Conservation (phyloP, 2,888 invertebrate species). For the Achlya flavicornis region DNA sequence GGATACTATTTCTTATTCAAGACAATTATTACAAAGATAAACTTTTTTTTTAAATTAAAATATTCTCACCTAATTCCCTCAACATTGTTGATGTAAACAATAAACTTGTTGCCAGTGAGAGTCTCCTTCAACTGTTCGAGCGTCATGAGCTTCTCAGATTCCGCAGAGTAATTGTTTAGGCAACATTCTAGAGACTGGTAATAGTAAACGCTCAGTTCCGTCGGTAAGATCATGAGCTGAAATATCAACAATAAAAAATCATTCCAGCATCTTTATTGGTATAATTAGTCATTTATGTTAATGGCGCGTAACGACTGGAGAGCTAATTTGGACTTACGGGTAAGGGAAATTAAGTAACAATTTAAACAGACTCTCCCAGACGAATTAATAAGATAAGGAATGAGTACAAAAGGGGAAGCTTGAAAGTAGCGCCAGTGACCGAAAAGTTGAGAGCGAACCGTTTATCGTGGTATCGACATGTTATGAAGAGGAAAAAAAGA, state of each 20-base stretch:
- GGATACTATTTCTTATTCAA: no score
- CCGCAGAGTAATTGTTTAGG: conserved; percentile 75
- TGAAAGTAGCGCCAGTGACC: no score
- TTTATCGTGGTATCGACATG: no score
- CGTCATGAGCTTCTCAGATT: conserved; percentile 63
- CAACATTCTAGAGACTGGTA: conserved; percentile 77
- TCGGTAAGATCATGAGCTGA: conserved; percentile 82
- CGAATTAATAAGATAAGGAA: no score
- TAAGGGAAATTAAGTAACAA: background rate
- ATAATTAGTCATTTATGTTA: background rate
- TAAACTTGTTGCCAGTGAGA: conserved; percentile 70
- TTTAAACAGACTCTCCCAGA: no score
- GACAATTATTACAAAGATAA: no score
- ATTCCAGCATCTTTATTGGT: background rate
- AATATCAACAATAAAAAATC: conserved; percentile 25
- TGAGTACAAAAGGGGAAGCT: no score
- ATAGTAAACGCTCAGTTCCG: conserved; percentile 77
- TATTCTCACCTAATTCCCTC: conserved; percentile 64
- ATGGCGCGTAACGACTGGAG: background rate
- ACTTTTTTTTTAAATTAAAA: background rate
- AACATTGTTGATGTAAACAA: conserved; percentile 69
- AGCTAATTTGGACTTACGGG: background rate
- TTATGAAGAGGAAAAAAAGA: no score
- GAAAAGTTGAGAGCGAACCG: no score
- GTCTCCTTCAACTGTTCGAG: conserved; percentile 78